Base-by-base conservation (phyloP, 2,888 invertebrate species). In the Cryptus viduatorius region DNA sequence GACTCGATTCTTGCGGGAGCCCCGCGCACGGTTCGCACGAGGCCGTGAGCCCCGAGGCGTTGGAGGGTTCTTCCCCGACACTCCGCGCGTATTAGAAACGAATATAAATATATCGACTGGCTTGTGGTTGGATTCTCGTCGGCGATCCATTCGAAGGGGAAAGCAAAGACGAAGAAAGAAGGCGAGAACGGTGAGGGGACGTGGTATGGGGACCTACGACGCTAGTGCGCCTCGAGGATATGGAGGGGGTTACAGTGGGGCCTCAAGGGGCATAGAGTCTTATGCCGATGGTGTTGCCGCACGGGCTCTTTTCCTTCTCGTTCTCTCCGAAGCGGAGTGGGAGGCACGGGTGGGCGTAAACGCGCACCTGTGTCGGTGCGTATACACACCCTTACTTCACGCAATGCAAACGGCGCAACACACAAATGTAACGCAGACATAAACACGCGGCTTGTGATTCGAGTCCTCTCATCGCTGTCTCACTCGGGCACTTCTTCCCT, bases 61-160 rank as follows among this genome's bases (percentile, higher is more conserved):
- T 53, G 82, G 65, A 24, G 73, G 73, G 46, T 42, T 19, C 53
- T 65, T 56, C 83, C 65, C 56, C 85, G 87, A 88, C 89, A 88
- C 89, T 87, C 87, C 88, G 86, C 89, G 87, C 89, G 89, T 91
- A 92, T 92, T 92, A 92, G 92, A 91, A 92, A 90, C 90, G 90
- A 91, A 92, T 91, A 91, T 90, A 92, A 91, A 92, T 92, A 91
- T 91, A 92, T 92, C 89, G 90, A 87, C 85, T 85, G 83, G 79
- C 59, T 14, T 29, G 61, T 29, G 61, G 61, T 73, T 79, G 72
- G 71, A 14, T 48, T 53, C 50, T 53, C 53, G 46, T 37, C 78
- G 84, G 82, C 76, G 53, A 78, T 80, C 67, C 64, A 12, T 50
- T 73, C 68, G 64, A 83, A 65, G 83, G 73, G 78, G 69, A 80